These are phyloP conservation scores for Orussus abietinus DNA, from an alignment of 1,140 invertebrate genomes.

Conservation along the genomic window DNA sequence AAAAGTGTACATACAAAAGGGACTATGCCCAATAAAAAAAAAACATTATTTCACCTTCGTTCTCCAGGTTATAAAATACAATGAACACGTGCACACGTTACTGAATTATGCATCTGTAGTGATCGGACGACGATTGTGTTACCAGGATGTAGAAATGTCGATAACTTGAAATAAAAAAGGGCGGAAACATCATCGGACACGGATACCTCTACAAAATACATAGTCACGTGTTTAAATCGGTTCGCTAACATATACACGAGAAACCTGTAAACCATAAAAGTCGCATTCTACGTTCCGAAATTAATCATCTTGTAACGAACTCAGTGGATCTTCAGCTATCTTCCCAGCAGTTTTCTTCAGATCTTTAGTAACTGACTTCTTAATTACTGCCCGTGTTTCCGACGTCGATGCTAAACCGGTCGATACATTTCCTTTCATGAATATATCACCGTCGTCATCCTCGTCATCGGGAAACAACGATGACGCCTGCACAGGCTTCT, in stretches of 20 bases:
- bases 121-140: too few relatives aligned
- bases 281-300: constrained; percentile 9
- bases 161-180: too few relatives aligned
- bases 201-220: too few relatives aligned
- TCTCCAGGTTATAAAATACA: too few relatives aligned
- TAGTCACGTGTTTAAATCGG: too few relatives aligned
- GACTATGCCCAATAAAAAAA: too few relatives aligned
- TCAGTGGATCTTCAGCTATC: constrained; percentile 45
- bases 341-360: constrained; percentile 47
- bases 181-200: too few relatives aligned
- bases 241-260: constrained; percentile 12
- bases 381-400: constrained; percentile 17
- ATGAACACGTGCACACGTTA: too few relatives aligned
- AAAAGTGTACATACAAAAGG: too few relatives aligned
- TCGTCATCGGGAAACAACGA: constrained; percentile 30
- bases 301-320: constrained; percentile 41
- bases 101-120: too few relatives aligned
- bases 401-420: constrained; percentile 4
- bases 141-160: too few relatives aligned
- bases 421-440: constrained; percentile 23
- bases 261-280: constrained; percentile 13
- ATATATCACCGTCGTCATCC: constrained; percentile 31
- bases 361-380: constrained; percentile 40
- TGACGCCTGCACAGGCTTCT: constrained; percentile 10
- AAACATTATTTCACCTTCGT: too few relatives aligned